These are phyloP conservation scores for Elmis aenea DNA, from an alignment of 2,888 invertebrate species.

Conservation along the genomic window DNA sequence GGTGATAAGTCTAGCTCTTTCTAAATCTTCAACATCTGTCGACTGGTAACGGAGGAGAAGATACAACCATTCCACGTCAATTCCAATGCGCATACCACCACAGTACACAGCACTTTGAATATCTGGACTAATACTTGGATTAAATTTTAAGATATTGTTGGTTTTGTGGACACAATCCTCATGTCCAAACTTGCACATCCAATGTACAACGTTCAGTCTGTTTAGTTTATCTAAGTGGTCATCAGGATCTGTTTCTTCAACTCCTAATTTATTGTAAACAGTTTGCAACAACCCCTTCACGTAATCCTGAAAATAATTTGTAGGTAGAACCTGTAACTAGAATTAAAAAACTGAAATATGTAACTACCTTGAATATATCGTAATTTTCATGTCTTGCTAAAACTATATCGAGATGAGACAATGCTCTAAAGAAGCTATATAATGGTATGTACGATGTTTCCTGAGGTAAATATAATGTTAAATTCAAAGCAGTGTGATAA, in stretches of 20 bases:
- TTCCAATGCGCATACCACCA: conserved; percentile 51
- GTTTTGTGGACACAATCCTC: conserved; percentile 5
- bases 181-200: conserved; percentile 35
- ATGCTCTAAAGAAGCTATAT: neutral
- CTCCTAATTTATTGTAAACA: conserved; percentile 10
- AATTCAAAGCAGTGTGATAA: conserved; percentile 51
- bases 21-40: conserved; percentile 33
- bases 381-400: neutral
- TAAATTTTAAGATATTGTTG: conserved; percentile 4
- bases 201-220: conserved; percentile 39
- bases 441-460: conserved; percentile 62
- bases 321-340: no score
- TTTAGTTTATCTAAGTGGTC: conserved; percentile 10
- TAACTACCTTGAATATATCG: neutral
- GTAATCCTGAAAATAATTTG: conserved; percentile 12
- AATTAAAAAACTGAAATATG: no score
- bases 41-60: conserved; percentile 2
- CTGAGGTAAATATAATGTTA: conserved; percentile 54
- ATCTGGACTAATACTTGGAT: conserved; percentile 52
- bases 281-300: conserved; percentile 3
- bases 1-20: conserved; percentile 58
- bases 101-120: conserved; percentile 57
- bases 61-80: conserved; percentile 31
- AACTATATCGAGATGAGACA: neutral
- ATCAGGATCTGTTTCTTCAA: neutral